phyloP scores from a whole-genome alignment of 2,888 invertebrate species.

The Cryptocheilus praepositus region DNA sequence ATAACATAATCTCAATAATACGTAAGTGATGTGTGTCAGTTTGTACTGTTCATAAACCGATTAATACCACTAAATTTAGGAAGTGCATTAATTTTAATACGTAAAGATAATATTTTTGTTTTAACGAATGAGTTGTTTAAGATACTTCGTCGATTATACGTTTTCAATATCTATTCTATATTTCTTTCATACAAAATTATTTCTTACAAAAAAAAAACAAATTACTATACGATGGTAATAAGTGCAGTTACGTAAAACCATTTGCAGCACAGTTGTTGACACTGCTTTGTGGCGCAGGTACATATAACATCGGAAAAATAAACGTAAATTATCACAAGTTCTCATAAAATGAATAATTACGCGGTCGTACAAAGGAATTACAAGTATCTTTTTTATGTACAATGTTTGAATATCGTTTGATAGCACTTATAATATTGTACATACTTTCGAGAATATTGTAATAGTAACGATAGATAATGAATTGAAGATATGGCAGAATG shows the following conservation, averaged over 20 bases:
- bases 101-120: too few species aligned
- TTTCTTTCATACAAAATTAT: not conserved
- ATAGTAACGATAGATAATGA: conserved; percentile 9
- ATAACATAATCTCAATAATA: too few species aligned
- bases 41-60: too few species aligned
- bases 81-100: too few species aligned
- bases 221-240: not conserved
- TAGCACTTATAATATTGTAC: conserved; percentile 16
- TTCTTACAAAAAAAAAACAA: not conserved
- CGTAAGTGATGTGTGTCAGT: too few species aligned
- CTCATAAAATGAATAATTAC: conserved; percentile 34
- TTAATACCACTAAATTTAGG: too few species aligned
- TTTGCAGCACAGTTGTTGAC: conserved; percentile 24
- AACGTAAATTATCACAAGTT: conserved; percentile 59
- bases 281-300: conserved; percentile 59
- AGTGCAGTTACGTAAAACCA: too few species aligned
- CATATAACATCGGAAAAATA: conserved; percentile 57
- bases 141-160: too few species aligned
- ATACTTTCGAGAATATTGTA: conserved; percentile 10
- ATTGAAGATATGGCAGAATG: conserved; percentile 17
- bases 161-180: not conserved
- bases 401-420: conserved; percentile 24
- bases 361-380: conserved; percentile 30
- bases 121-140: too few species aligned
- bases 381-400: conserved; percentile 29